Conservation (phyloP, 2,888 invertebrate species). For the Brassicogethes aeneus region DNA sequence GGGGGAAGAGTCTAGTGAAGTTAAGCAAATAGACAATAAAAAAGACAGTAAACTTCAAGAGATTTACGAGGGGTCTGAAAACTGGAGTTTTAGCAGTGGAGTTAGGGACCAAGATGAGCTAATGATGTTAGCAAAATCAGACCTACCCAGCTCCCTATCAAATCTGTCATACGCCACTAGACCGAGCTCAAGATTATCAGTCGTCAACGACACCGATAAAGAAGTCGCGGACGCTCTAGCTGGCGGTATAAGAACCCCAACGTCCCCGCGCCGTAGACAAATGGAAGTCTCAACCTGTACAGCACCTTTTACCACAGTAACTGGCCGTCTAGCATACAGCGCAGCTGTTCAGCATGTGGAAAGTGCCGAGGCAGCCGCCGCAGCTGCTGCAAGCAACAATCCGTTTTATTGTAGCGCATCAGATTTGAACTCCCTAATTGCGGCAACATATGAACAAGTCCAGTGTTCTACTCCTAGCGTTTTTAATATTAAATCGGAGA, state of each 20-base stretch:
- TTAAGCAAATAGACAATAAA: constrained; percentile 48
- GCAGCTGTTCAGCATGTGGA: constrained; percentile 58
- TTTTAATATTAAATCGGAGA: constrained; percentile 42
- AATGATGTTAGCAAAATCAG: constrained; percentile 42
- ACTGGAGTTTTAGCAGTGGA: constrained; percentile 61
- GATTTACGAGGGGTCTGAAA: constrained; percentile 53
- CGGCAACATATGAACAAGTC: constrained; percentile 43
- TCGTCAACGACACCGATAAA: constrained; percentile 52
- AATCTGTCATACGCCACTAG: constrained; percentile 28
- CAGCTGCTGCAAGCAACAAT: constrained; percentile 33
- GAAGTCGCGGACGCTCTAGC: constrained; percentile 53
- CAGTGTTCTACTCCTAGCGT: constrained; percentile 46
- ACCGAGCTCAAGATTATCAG: constrained; percentile 54
- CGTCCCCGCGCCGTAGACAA: constrained; percentile 51
- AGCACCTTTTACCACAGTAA: constrained; percentile 56
- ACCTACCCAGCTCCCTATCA: constrained; percentile 41
- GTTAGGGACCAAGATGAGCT: constrained; percentile 55
- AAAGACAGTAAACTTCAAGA: constrained; percentile 61
- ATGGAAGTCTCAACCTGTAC: constrained; percentile 47
- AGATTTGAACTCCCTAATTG: constrained; percentile 43
- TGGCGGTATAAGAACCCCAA: constrained; percentile 41
- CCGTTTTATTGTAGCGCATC: constrained; percentile 38
- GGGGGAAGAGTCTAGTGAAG: constrained; percentile 42
- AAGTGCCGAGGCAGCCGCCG: constrained; percentile 39
- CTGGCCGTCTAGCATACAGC: constrained; percentile 56